A percentile compares a stretch with the other conserved stretches of the same genome.
Evolutionary conservation across 1,140 invertebrate species (phyloP).

Genomic region (Drosophila sproati): DNA sequence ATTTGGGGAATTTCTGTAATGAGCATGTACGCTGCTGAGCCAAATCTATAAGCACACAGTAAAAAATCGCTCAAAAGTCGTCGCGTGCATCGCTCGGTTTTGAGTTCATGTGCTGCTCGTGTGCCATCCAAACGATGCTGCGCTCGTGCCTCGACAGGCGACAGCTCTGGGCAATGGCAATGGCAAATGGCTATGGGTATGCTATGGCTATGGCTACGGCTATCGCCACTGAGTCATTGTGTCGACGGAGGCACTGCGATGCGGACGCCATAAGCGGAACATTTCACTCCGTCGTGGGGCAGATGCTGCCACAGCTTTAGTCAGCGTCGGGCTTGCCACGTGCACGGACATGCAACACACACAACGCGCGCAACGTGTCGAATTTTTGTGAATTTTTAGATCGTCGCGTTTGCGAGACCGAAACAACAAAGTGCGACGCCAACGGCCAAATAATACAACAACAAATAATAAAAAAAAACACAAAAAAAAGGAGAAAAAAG

Average conservation of each 20-base stretch:
- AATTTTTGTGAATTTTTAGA: constrained; percentile 2
- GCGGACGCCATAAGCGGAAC: constrained; percentile 53
- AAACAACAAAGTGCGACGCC: constrained; percentile 25
- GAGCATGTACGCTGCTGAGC: background rate
- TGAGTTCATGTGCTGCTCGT: constrained; percentile 10
- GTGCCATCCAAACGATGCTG: background rate
- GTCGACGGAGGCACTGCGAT: constrained; percentile 69
- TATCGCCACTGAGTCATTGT: constrained; percentile 43
- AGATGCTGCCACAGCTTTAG: constrained; percentile 42
- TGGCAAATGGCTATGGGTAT: too few species aligned
- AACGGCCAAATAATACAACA: too few species aligned
- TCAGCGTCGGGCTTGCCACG: constrained; percentile 75
- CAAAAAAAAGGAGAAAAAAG: background rate
- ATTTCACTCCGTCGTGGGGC: constrained; percentile 40
- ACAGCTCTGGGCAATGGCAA: constrained; percentile 22
- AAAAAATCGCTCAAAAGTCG: constrained; percentile 9
- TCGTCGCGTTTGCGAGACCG: constrained; percentile 18
- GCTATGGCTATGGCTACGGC: background rate
- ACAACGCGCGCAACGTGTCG: constrained; percentile 18
- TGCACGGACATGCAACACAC: constrained; percentile 60
- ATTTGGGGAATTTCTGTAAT: constrained; percentile 21
- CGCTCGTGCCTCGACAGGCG: constrained; percentile 24
- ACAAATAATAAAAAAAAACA: background rate
- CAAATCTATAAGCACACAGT: constrained; percentile 15
- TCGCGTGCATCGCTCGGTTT: constrained; percentile 13